A percentile compares a stretch with the other conserved stretches of the same genome.
These are phyloP conservation scores for Amphilophus citrinellus DNA, from an alignment of 2,113 vertebrate species.

Conservation along the genomic window DNA sequence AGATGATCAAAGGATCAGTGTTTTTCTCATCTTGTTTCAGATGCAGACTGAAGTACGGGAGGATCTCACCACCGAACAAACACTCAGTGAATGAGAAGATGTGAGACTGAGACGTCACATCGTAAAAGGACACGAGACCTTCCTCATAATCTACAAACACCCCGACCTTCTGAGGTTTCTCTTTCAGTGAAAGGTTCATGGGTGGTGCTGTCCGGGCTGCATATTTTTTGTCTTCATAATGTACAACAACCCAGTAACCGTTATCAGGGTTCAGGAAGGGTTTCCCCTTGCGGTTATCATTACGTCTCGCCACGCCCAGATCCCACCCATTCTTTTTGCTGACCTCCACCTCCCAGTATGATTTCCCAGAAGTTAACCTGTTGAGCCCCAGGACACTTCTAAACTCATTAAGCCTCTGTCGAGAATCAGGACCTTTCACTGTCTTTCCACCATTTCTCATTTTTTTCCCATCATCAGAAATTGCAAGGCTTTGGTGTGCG, in stretches of 20 bases:
- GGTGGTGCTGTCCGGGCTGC: slow-evolving; percentile 43
- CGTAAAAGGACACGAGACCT: slow-evolving; percentile 86
- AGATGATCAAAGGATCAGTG: too few species aligned
- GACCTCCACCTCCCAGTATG: slow-evolving; percentile 80
- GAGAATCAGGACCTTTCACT: neutral
- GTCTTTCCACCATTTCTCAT: slow-evolving; percentile 45
- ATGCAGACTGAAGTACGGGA: too few species aligned
- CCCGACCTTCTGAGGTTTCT: slow-evolving; percentile 79
- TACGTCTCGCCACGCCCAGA: slow-evolving; percentile 68
- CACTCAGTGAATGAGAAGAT: too few species aligned
- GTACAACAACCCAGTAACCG: slow-evolving; percentile 75
- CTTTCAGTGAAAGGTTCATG: slow-evolving; percentile 56
- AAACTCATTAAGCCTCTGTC: slow-evolving; percentile 47
- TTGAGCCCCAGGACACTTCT: slow-evolving; percentile 67
- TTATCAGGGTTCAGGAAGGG: slow-evolving; percentile 51
- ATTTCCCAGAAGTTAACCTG: slow-evolving; percentile 48
- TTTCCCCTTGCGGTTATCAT: slow-evolving; percentile 59
- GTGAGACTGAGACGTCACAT: slow-evolving; percentile 62
- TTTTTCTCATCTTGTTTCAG: too few species aligned
- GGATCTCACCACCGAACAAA: too few species aligned
- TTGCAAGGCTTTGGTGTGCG: slow-evolving; percentile 51
- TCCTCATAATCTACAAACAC: slow-evolving; percentile 86
- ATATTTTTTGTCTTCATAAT: slow-evolving; percentile 41
- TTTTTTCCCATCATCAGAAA: slow-evolving; percentile 63
- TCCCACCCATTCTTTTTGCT: slow-evolving; percentile 67